Evolutionary conservation across 2,113 vertebrate species (phyloP), one percentile per base, ranked within the genome.

Genomic region (Gila orcuttii): DNA sequence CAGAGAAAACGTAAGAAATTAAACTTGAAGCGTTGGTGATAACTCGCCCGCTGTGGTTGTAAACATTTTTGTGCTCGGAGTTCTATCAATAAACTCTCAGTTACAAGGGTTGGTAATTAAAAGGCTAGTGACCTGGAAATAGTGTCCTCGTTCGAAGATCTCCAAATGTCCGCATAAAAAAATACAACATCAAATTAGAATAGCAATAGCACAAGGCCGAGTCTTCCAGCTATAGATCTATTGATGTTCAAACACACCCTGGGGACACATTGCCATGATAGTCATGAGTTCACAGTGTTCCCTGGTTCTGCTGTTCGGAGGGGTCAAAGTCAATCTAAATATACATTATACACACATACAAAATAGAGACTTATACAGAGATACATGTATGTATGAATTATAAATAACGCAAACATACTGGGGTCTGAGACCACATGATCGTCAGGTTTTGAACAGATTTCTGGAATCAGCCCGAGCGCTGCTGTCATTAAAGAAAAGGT

Each of bases 91-190:
- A 95, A 94, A 95, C 94, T 94, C 95, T 91, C 93, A 94, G 94
- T 95, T 95, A 94, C 94, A 95, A 95, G 94, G 94, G 92, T 93
- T 94, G 93, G 96, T 95, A 96, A 96, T 97, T 96, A 97, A 89
- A 96, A 96, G 95, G 94, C 96, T 94, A 94, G 92, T 94, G 96
- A 95, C 96, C 95, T 95, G 94, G 95, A 96, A 96, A 96, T 93
- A 90, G 82, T 88, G 92, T 90, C 94, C 94, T 94, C 91, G 93
- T 94, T 95, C 93, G 90, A 93, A 92, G 94, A 93, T 93, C 92
- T 93, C 93, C 69, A 85, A 85, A 82, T 47, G 62, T 87, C 73
- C 64, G 68, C 55, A 85, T 87, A 82, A 85, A 88, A 36, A 81
- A 90, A 74, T 64, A 87, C 77, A 82, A 33, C 64, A 88, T 77